phyloP scores from a whole-genome alignment of 2,113 vertebrate genomes.

The Willisornis vidua region DNA sequence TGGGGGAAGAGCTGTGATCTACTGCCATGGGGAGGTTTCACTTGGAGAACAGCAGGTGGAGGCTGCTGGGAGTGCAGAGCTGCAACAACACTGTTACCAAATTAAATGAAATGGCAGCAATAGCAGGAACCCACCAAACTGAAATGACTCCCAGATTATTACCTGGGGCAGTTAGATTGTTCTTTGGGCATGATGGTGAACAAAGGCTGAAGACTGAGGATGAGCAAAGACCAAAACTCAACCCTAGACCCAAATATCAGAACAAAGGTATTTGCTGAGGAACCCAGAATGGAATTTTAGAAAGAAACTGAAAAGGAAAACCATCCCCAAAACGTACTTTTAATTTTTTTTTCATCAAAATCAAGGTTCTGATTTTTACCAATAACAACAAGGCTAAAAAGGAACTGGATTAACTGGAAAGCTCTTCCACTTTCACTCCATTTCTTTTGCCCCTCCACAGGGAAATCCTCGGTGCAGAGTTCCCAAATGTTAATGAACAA shows the following conservation, averaged over 20 bases:
- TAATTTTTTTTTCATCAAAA: not conserved
- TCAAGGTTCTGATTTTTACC: constrained; percentile 19
- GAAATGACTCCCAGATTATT: not conserved
- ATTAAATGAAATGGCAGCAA: not conserved
- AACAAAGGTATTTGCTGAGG: not conserved
- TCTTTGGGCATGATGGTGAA: no score
- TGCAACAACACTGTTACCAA: not conserved
- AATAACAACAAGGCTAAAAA: not conserved
- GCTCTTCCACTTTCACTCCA: constrained; percentile 66
- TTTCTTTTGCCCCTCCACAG: constrained; percentile 56
- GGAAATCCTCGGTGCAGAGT: constrained; percentile 43
- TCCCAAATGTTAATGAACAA: constrained; percentile 69
- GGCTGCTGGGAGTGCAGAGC: not conserved
- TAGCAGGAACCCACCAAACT: not conserved
- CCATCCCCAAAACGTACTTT: not conserved
- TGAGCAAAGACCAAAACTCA: not conserved
- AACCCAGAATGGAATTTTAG: not conserved
- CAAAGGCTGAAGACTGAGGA: no score
- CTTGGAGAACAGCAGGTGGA: not conserved
- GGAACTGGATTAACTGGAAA: constrained; percentile 50
- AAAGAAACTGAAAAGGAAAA: not conserved
- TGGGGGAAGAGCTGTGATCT: not conserved
- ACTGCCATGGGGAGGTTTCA: not conserved
- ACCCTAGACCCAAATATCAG: not conserved
- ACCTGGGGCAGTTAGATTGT: not conserved